These are phyloP conservation scores for Rhabdornis inornatus DNA, from an alignment of 2,113 vertebrate genomes.

Conservation along the genomic window DNA sequence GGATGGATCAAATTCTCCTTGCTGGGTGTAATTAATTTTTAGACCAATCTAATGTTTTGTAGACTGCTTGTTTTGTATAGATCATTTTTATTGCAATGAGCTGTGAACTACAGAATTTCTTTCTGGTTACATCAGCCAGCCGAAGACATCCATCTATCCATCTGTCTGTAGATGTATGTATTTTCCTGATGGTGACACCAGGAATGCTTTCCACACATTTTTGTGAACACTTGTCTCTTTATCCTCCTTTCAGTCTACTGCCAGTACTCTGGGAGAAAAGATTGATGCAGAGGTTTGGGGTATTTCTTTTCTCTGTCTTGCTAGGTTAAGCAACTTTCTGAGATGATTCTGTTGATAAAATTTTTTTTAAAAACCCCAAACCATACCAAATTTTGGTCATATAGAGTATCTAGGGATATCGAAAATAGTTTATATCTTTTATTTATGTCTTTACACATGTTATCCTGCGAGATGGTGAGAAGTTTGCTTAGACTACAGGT, in stretches of 20 bases:
- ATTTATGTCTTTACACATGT: not conserved
- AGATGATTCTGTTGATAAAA: not conserved
- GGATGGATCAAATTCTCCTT: conserved; percentile 29
- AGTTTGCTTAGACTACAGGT: not conserved
- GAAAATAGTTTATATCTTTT: not conserved
- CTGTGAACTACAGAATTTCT: not conserved
- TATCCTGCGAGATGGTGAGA: not conserved
- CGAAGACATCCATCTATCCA: not conserved
- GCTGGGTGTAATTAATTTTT: conserved; percentile 64
- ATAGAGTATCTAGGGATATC: not conserved
- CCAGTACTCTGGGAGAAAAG: not conserved
- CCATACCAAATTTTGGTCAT: not conserved
- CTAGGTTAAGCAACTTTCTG: not conserved
- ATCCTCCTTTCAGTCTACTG: not conserved
- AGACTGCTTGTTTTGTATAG: not conserved
- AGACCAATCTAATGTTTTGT: conserved; percentile 27
- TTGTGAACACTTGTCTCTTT: not conserved
- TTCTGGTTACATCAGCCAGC: not conserved
- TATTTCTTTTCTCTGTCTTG: not conserved
- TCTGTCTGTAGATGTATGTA: not conserved
- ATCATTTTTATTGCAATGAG: not conserved
- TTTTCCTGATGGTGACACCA: not conserved
- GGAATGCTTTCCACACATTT: not conserved
- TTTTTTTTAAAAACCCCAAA: not conserved
- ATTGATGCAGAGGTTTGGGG: not conserved